phyloP scores from a whole-genome alignment of 2,797 vertebrate species.

The Brachyrhaphis roseni region DNA sequence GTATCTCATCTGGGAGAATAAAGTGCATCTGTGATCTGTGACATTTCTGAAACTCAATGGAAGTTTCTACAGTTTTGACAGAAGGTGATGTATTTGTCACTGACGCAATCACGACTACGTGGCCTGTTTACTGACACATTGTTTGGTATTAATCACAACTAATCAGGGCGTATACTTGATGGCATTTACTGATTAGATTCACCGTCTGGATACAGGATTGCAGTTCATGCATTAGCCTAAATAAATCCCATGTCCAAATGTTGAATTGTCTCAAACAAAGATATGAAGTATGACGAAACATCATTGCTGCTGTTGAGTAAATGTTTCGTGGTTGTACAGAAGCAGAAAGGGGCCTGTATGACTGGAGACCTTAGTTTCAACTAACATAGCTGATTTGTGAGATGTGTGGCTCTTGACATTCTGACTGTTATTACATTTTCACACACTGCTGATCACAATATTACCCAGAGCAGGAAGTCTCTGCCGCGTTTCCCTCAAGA shows the following conservation, averaged over 20 bases:
- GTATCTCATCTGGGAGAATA: not conserved
- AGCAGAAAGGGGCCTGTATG: conserved; percentile 27
- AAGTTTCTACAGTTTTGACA: conserved; percentile 6
- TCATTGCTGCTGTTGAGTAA: conserved; percentile 16
- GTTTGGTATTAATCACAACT: conserved; percentile 8
- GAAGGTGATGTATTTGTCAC: conserved; percentile 10
- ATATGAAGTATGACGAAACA: not conserved
- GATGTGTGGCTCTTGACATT: conserved; percentile 49
- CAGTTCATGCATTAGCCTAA: conserved; percentile 2
- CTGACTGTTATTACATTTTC: conserved; percentile 69
- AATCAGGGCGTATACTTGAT: not conserved
- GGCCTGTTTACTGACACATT: not conserved
- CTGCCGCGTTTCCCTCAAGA: conserved; percentile 27
- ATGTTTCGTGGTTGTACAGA: conserved; percentile 33
- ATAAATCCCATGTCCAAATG: not conserved
- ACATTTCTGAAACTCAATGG: conserved; percentile 38
- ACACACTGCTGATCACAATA: conserved; percentile 69
- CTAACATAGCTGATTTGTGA: conserved; percentile 33
- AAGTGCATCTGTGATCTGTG: conserved; percentile 12
- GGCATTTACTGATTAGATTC: conserved; percentile 16
- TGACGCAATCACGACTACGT: not conserved
- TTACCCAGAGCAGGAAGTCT: conserved; percentile 46
- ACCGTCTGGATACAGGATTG: not conserved
- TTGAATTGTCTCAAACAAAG: not conserved
- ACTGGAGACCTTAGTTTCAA: conserved; percentile 33